Base-by-base conservation (phyloP, 1,140 invertebrate genomes). In the Periplaneta americana region DNA sequence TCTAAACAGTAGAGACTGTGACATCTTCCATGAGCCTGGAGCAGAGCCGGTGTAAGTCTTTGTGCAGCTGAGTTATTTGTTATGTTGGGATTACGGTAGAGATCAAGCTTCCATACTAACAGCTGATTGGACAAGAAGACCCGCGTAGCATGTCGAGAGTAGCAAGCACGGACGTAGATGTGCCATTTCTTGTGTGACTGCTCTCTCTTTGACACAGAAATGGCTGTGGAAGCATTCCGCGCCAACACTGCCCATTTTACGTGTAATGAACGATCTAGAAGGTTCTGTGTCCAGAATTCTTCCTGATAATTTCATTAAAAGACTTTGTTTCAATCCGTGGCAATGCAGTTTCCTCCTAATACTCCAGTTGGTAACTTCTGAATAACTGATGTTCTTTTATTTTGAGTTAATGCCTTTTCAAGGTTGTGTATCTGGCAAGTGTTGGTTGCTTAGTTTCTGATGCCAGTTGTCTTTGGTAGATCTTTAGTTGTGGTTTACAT, bases 1-100 rank as follows among this genome's bases (percentile, higher is more conserved):
- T 85, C 84, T 34, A 87, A 87, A 82, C 74, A 35, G n/a, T 83
- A 80, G 48, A 66, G 9, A n/a, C 22, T 66, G 28, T n/a, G 13
- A 8, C 5, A 66, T n/a, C 22, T 11, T 66, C 13, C 28, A n/a
- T 28, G 22, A 28, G 22, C 9, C 48, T n/a, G 22, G 22, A 66
- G 28, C 48, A 66, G 48, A 66, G 13, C 22, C 28, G 48, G 4
- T n/a, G n/a, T n/a, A n/a, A n/a, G n/a, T n/a, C n/a, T n/a, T n/a
- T n/a, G n/a, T n/a, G 2, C 28, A n/a, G 28, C 22, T 6, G 13
- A 5, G 48, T 10, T 2, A 2, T 66, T n/a, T n/a, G 48, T 66
- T 66, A 66, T 28, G 2, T 66, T n/a, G 22, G 48, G 4, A 66
- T 66, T n/a, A 66, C 28, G 48, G 28, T 11, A 66, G n/a, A 13